phyloP scores from a whole-genome alignment of 1,140 invertebrate genomes.

The Sesamia nonagrioides region DNA sequence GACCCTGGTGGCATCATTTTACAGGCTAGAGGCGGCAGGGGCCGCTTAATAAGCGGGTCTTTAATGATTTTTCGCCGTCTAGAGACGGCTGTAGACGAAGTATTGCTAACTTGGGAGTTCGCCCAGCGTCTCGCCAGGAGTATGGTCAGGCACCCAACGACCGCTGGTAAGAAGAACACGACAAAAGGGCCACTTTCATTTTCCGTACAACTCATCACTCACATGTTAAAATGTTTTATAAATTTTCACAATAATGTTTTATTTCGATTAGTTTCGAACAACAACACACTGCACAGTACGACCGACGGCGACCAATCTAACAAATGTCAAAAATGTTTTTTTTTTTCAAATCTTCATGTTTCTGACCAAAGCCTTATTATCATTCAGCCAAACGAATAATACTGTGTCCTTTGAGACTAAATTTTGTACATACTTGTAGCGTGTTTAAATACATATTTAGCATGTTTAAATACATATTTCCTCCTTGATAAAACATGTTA shows the following conservation, averaged over 20 bases:
- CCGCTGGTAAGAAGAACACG: conserved; percentile 86
- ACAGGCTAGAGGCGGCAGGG: conserved; percentile 73
- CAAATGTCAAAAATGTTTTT: conserved; percentile 24
- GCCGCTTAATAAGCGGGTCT: conserved; percentile 83
- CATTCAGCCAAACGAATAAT: conserved; percentile 2
- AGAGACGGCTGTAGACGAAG: conserved; percentile 83
- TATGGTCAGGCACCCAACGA: conserved; percentile 85
- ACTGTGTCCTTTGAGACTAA: too few species aligned
- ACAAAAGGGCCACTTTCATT: conserved; percentile 87
- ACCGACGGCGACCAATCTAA: conserved; percentile 21
- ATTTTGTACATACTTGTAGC: too few species aligned
- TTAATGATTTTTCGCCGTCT: conserved; percentile 85
- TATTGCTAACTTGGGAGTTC: conserved; percentile 79
- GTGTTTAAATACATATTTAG: too few species aligned
- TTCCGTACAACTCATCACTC: conserved; percentile 88
- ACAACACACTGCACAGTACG: conserved; percentile 44
- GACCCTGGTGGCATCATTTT: conserved; percentile 79
- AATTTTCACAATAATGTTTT: conserved; percentile 72
- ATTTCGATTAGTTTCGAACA: conserved; percentile 53
- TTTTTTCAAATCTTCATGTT: neutral
- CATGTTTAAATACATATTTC: too few species aligned
- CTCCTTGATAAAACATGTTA: too few species aligned
- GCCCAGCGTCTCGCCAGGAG: conserved; percentile 85
- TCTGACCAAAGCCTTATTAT: neutral
- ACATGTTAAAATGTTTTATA: conserved; percentile 80